Conservation (phyloP, 2,888 invertebrate genomes). For the Phasia obesa region DNA sequence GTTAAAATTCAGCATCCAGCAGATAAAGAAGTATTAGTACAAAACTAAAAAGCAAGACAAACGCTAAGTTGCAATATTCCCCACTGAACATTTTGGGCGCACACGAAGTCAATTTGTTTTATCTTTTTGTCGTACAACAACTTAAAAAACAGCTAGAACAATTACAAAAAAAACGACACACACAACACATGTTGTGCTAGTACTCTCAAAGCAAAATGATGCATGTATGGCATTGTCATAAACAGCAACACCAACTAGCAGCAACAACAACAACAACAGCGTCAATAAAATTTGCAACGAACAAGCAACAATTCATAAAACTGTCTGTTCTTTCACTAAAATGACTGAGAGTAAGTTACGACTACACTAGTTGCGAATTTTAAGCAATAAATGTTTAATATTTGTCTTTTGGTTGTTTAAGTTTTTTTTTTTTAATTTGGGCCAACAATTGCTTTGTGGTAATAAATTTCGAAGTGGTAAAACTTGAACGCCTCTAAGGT, state of each 20-base stretch:
- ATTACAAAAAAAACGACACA: constrained; percentile 18
- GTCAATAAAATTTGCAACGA: constrained; percentile 7
- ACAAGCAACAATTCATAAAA: constrained; percentile 20
- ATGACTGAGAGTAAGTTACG: constrained; percentile 22
- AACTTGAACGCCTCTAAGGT: constrained; percentile 10
- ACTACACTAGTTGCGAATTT: constrained; percentile 43
- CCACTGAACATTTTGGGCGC: constrained; percentile 79
- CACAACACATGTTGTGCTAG: constrained; percentile 54
- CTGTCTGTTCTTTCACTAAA: background rate
- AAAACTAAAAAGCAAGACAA: constrained; percentile 10
- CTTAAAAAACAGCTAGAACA: background rate
- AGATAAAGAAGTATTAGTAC: constrained; percentile 1
- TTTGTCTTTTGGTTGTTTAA: constrained; percentile 8
- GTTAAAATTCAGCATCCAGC: background rate
- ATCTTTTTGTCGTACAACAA: constrained; percentile 78
- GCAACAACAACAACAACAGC: constrained; percentile 11
- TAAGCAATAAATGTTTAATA: constrained; percentile 12
- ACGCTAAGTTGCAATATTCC: constrained; percentile 49
- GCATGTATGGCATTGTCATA: constrained; percentile 47
- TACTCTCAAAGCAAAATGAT: constrained; percentile 44
- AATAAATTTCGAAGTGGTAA: background rate
- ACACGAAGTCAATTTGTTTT: constrained; percentile 81
- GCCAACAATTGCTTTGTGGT: constrained; percentile 37
- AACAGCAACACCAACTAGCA: constrained; percentile 58
- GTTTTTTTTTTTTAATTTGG: background rate